Base-by-base conservation (phyloP, 2,797 vertebrate species). In the Glossophaga mutica region DNA sequence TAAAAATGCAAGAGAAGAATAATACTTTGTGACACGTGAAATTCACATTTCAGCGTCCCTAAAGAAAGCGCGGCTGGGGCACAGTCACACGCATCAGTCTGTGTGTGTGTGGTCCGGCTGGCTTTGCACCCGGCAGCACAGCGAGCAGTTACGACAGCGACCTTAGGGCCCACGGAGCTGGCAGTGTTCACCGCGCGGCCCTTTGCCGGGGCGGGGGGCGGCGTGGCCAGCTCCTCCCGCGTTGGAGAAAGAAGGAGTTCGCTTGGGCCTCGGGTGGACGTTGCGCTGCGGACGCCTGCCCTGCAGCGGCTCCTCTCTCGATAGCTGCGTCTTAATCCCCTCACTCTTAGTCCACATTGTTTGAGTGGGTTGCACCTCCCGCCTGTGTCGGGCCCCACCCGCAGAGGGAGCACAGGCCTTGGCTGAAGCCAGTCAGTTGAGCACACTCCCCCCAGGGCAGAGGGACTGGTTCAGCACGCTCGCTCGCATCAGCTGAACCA, bases 11-110 rank as follows among this genome's bases (percentile, higher is more conserved):
- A 89, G 73, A 87, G 65, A 74, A 74, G 26, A 76, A 86, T 12
- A 95, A 44, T 91, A 91, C 91, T 95, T 92, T 67, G 76, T 96
- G 86, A 55, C 65, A 76, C 11, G 24, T 94, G 57, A 81, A 83
- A 78, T 94, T 86, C 91, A 89, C 39, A 77, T 95, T 94, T 96
- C 39, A 19, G 55, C n/a, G 44, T 95, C 78, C 70, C 74, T 89
- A 92, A 92, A 89, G 94, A 83, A 96, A 90, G 81, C 89, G 93
- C 52, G 42, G 15, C 77, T 95, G 94, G 89, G 84, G 70, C 42
- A 29, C 83, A 81, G 86, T 79, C 83, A 37, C 4, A 0, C 10
- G 71, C 44, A 0, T 39, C 67, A 15, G 26, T 86, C 59, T 76
- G 24, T 4, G n/a, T 76, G 24, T 4, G n/a, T 84, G 52, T 68